Evolutionary conservation across 2,888 invertebrate species (phyloP).

Genomic region (Quadriops clusia): DNA sequence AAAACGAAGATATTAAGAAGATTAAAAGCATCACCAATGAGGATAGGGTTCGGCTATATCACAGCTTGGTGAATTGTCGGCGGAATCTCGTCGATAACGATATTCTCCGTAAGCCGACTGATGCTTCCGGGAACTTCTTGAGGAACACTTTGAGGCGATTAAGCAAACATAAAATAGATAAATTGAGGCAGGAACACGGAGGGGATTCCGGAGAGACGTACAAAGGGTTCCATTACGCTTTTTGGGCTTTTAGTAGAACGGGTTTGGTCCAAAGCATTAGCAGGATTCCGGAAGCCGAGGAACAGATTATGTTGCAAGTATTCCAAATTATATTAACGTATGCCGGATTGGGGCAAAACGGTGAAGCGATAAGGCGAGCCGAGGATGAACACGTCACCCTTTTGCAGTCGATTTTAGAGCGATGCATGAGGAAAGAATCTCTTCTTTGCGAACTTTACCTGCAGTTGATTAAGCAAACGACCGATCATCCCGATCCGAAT

Average conservation of each 20-base stretch:
- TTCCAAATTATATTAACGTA: conserved; percentile 84
- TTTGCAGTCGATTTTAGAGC: conserved; percentile 80
- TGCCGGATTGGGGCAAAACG: conserved; percentile 67
- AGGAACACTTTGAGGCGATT: conserved; percentile 77
- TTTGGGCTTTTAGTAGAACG: conserved; percentile 83
- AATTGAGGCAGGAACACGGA: conserved; percentile 55
- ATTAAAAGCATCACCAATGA: conserved; percentile 68
- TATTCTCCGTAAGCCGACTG: conserved; percentile 69
- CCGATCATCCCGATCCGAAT: conserved; percentile 81
- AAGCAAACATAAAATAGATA: conserved; percentile 75
- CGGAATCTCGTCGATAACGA: conserved; percentile 74
- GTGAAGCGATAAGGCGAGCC: conserved; percentile 52
- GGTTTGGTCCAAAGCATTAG: conserved; percentile 72
- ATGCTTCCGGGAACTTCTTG: conserved; percentile 74
- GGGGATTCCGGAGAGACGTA: conserved; percentile 69
- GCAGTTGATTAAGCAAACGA: conserved; percentile 84
- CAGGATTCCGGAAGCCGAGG: conserved; percentile 73
- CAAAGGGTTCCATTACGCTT: conserved; percentile 74
- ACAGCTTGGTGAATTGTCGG: conserved; percentile 74
- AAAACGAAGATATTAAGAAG: conserved; percentile 53
- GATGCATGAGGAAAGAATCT: conserved; percentile 81
- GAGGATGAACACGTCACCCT: conserved; percentile 82
- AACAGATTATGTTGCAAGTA: conserved; percentile 75
- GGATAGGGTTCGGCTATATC: conserved; percentile 76
- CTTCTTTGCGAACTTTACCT: conserved; percentile 82